Evolutionary conservation across 2,797 vertebrate species (phyloP), one percentile per base, ranked within the genome.

Genomic region (Lacerta agilis): DNA sequence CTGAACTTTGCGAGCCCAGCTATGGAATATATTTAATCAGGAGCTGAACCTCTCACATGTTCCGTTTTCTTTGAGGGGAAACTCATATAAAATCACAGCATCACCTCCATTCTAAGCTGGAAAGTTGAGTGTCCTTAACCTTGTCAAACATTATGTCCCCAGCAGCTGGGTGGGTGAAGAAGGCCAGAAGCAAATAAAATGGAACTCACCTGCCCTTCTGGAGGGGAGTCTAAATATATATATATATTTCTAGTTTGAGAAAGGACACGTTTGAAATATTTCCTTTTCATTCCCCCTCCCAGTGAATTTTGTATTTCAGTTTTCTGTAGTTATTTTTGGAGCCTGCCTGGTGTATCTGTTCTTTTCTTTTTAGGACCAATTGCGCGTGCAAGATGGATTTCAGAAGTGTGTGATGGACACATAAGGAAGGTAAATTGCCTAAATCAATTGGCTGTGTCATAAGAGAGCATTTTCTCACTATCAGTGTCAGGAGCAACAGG

Each of bases 351-450:
- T 87, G 45, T 41, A 73, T 49, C n/a, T 85, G 29, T 75, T 75
- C 2, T 66, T 49, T 66, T 80, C 43, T 43, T 45, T 79, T 87
- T 80, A 66, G 55, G 55, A 66, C 58, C 77, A 89, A 80, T 85
- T 85, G 69, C 49, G 67, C 69, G 33, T 80, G 76, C 77, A 88
- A 80, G 76, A 85, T 89, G 83, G 61, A 89, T 89, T 88, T 89
- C 33, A 18, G 67, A 61, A 81, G 83, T 66, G 67, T 55, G 77
- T 85, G 82, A 67, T 89, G 71, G 87, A 78, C 82, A 89, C 83
- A 76, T 66, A 55, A 81, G 58, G 82, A 88, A 88, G 45, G 83
- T 75, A 85, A 71, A 84, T 89, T 71, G 69, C 4, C 85, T 88
- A 25, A 1, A 82, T 85, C 23, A 2, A 38, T 83, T 91, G 55